Evolutionary conservation across 2,113 vertebrate genomes (phyloP).

Genomic region (Pardalotus punctatus): DNA sequence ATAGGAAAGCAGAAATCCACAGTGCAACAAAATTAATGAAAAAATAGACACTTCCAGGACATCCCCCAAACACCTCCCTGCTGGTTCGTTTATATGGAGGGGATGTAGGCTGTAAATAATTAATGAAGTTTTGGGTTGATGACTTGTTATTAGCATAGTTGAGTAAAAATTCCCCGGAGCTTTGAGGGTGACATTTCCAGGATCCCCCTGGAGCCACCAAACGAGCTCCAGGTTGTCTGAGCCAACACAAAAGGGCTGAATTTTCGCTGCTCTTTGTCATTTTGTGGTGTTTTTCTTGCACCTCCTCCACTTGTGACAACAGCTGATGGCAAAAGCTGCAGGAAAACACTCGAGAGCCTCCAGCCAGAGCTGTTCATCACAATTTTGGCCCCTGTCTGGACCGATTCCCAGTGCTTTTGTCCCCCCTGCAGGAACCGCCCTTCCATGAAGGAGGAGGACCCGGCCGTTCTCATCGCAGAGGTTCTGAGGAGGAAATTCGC

Average conservation of each 20-base stretch:
- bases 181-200: not conserved
- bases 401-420: not conserved
- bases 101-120: not conserved
- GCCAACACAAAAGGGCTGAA: fast-evolving
- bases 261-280: not conserved
- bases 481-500: slow-evolving; percentile 93
- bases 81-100: not conserved
- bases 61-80: not conserved
- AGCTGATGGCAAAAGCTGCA: not conserved
- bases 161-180: not conserved
- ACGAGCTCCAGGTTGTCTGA: not conserved
- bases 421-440: slow-evolving; percentile 75
- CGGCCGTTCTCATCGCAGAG: slow-evolving; percentile 90
- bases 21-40: not conserved
- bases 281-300: not conserved
- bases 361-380: not conserved
- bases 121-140: not conserved
- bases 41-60: not conserved
- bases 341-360: fast-evolving
- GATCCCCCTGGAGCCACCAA: not conserved
- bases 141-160: not conserved
- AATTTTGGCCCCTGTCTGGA: not conserved
- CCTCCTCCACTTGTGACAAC: not conserved
- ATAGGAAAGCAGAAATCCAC: not conserved
- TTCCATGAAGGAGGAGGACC: slow-evolving; percentile 90